Evolutionary conservation across 2,113 vertebrate species (phyloP).

Genomic region (Solenodon paradoxus): DNA sequence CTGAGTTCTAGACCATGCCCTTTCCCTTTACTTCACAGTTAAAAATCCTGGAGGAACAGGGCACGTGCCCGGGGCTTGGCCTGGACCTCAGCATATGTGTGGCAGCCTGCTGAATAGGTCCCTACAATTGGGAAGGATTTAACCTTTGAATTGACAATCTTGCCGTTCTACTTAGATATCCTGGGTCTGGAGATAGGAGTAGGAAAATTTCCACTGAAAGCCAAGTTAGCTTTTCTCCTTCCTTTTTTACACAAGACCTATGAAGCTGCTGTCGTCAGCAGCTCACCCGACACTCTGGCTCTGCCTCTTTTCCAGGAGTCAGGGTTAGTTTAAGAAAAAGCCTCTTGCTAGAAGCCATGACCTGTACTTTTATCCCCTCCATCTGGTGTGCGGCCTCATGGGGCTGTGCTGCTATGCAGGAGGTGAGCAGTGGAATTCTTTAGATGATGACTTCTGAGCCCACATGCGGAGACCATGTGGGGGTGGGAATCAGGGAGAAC

Average conservation of each 20-base stretch:
- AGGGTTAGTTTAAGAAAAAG: constrained; percentile 79
- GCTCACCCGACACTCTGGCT: constrained; percentile 65
- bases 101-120: constrained; percentile 42
- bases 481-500: constrained; percentile 63
- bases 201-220: constrained; percentile 48
- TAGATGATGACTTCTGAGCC: constrained; percentile 77
- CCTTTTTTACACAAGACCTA: constrained; percentile 56
- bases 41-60: constrained; percentile 13
- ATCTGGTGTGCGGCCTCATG: constrained; percentile 77
- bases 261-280: constrained; percentile 70
- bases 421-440: constrained; percentile 79
- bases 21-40: constrained; percentile 7
- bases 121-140: not conserved
- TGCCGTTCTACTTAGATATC: constrained; percentile 11
- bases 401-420: constrained; percentile 78
- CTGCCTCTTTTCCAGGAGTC: constrained; percentile 73
- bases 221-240: constrained; percentile 40
- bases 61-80: not conserved
- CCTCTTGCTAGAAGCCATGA: constrained; percentile 78
- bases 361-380: constrained; percentile 79
- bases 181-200: constrained; percentile 5
- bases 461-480: constrained; percentile 75
- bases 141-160: constrained; percentile 7
- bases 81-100: constrained; percentile 38
- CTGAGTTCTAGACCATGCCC: not conserved